Conservation (phyloP, 1,140 invertebrate species). For the Apis dorsata region DNA sequence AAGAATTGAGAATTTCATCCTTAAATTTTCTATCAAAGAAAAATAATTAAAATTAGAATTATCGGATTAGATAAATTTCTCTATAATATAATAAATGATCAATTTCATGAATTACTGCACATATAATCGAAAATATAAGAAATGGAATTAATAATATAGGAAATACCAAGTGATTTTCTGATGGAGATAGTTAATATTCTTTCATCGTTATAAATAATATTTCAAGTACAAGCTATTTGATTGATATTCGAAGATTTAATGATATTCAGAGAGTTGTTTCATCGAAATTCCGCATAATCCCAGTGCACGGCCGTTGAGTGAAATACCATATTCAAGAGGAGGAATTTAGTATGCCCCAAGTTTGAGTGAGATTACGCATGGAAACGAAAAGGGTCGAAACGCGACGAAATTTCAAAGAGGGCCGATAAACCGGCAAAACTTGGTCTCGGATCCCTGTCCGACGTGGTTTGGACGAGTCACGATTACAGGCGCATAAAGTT, state of each 20-base stretch:
- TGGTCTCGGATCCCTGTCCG: background rate
- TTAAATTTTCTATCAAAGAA: too few relatives aligned
- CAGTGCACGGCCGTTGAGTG: background rate
- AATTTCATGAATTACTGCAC: too few relatives aligned
- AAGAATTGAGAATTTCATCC: too few relatives aligned
- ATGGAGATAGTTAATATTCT: too few relatives aligned
- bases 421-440: conserved; percentile 1
- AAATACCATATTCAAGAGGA: background rate
- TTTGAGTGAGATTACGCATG: background rate
- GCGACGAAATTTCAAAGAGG: background rate
- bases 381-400: background rate
- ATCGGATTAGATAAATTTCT: too few relatives aligned
- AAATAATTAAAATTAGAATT: too few relatives aligned
- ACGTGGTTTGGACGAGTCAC: background rate
- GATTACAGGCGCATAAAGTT: background rate
- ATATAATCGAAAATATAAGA: too few relatives aligned
- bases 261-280: background rate
- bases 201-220: too few relatives aligned
- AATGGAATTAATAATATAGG: too few relatives aligned
- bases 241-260: background rate
- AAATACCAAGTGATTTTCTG: too few relatives aligned
- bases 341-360: background rate
- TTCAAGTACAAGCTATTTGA: background rate
- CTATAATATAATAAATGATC: too few relatives aligned
- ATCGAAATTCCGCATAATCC: background rate